Evolutionary conservation across 2,113 vertebrate species (phyloP).

Genomic region (Phycodurus eques): DNA sequence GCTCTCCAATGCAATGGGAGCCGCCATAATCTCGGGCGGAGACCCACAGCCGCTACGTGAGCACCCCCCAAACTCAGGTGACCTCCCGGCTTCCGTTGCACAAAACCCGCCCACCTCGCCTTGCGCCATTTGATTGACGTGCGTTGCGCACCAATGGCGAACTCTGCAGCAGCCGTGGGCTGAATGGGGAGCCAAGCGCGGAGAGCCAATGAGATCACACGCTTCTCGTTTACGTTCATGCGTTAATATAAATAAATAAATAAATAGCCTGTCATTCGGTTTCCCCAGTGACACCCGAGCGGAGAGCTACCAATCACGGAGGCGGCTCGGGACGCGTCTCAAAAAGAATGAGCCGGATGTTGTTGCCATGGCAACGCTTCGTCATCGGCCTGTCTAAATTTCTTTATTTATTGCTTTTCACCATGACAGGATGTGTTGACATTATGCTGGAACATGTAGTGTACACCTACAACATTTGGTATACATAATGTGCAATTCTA

Average conservation of each 20-base stretch:
- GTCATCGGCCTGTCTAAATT: constrained; percentile 20
- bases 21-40: constrained; percentile 79
- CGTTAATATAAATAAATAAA: constrained; percentile 33
- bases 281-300: constrained; percentile 60
- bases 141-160: constrained; percentile 52
- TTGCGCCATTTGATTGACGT: constrained; percentile 42
- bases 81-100: constrained; percentile 74
- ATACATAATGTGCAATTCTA: not conserved
- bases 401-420: constrained; percentile 20
- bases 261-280: constrained; percentile 61
- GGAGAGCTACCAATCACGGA: constrained; percentile 56
- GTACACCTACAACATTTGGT: not conserved
- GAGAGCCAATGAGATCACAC: constrained; percentile 43
- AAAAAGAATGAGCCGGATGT: constrained; percentile 65
- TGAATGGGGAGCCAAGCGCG: constrained; percentile 34
- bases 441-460: not conserved
- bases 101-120: constrained; percentile 17
- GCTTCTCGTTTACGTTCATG: constrained; percentile 62
- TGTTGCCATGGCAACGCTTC: constrained; percentile 76
- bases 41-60: constrained; percentile 68
- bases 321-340: constrained; percentile 45
- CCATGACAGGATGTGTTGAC: not conserved
- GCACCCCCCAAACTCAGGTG: constrained; percentile 34
- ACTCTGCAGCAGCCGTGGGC: not conserved
- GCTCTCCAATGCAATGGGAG: constrained; percentile 53